Conservation (phyloP, 2,797 vertebrate genomes). For the Schizothorax lantsangensis region DNA sequence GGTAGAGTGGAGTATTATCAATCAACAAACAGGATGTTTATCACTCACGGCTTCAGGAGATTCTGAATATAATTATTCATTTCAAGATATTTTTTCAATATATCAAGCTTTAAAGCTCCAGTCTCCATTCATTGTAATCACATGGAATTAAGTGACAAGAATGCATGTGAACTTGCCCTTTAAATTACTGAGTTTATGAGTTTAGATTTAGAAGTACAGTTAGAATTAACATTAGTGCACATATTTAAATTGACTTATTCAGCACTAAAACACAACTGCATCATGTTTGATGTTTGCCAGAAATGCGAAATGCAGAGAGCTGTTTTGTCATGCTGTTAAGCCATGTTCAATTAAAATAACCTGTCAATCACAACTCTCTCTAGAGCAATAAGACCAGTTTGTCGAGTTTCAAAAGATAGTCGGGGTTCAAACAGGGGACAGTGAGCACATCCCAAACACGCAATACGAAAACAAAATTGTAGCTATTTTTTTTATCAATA, state of each 20-base stretch:
- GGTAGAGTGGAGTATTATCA: not conserved
- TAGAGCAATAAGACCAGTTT: not conserved
- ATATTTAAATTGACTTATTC: not conserved
- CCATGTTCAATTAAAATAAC: constrained; percentile 15
- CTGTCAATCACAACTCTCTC: not conserved
- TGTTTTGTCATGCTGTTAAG: constrained; percentile 3
- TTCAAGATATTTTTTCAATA: not conserved
- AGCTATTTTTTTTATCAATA: not conserved
- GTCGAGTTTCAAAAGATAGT: constrained; percentile 12
- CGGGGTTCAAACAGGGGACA: constrained; percentile 3
- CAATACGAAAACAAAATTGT: not conserved
- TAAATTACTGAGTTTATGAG: not conserved
- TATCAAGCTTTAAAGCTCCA: not conserved
- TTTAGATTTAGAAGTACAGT: not conserved
- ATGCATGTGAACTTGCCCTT: not conserved
- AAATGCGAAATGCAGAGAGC: not conserved
- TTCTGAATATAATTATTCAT: not conserved
- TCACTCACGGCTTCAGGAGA: not conserved
- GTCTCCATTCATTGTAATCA: not conserved
- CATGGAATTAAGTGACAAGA: not conserved
- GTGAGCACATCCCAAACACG: not conserved
- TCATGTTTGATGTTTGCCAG: not conserved
- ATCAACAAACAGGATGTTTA: not conserved
- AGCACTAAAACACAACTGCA: not conserved
- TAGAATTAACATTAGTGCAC: not conserved